Evolutionary conservation across 2,113 vertebrate genomes (phyloP).

Genomic region (Alethe diademata): DNA sequence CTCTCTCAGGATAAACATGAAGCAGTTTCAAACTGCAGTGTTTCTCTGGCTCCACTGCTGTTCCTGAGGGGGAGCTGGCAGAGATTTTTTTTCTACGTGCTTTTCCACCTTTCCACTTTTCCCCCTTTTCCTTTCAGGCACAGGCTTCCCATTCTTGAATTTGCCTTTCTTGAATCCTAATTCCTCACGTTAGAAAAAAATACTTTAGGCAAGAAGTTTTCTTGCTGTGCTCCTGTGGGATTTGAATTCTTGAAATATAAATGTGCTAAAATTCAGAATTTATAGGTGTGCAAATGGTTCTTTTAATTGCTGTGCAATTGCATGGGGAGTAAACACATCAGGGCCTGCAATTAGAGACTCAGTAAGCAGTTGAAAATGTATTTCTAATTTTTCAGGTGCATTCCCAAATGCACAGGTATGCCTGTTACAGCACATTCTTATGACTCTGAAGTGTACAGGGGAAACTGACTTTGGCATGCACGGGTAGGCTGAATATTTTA

Average conservation of each 20-base stretch:
- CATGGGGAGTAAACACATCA: slow-evolving; percentile 44
- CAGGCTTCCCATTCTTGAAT: not conserved
- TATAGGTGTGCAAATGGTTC: not conserved
- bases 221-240: not conserved
- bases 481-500: slow-evolving; percentile 39
- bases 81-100: not conserved
- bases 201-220: not conserved
- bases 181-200: not conserved
- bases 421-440: slow-evolving; percentile 47
- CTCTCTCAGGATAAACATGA: not conserved
- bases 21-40: not conserved
- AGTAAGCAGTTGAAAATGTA: slow-evolving; percentile 50
- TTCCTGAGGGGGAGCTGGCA: not conserved
- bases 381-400: slow-evolving; percentile 56
- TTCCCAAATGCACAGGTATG: slow-evolving; percentile 59
- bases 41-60: not conserved
- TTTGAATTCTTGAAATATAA: not conserved
- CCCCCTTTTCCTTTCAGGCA: not conserved
- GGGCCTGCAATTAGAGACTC: slow-evolving; percentile 54
- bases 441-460: slow-evolving; percentile 31
- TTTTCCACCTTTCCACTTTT: not conserved
- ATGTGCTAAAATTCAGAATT: not conserved
- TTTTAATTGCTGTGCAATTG: slow-evolving; percentile 43
- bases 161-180: not conserved
- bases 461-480: slow-evolving; percentile 40